Conservation (phyloP, 2,888 invertebrate species). For the Actias luna region DNA sequence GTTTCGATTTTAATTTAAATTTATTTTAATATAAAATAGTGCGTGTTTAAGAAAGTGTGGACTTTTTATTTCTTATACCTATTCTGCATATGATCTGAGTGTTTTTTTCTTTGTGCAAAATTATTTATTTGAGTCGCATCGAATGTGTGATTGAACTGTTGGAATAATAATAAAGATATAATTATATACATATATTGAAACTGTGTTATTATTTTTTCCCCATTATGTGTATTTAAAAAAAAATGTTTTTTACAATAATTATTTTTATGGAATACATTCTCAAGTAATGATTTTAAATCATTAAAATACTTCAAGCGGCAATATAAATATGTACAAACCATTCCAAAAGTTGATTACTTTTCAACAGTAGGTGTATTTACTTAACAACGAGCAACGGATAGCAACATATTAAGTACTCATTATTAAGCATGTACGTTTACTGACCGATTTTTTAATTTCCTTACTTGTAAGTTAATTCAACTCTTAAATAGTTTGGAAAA, state of each 20-base stretch:
- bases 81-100: conserved; percentile 55
- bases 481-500: too few species aligned
- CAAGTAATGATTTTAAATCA: too few species aligned
- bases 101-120: conserved; percentile 40
- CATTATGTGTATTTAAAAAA: background rate
- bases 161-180: conserved; percentile 22
- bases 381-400: background rate
- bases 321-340: background rate
- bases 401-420: background rate
- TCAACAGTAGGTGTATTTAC: background rate
- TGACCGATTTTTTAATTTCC: too few species aligned
- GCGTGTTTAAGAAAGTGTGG: conserved; percentile 20
- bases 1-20: conserved; percentile 28
- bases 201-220: conserved; percentile 10
- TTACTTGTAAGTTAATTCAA: too few species aligned
- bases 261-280: background rate
- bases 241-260: background rate
- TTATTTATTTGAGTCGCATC: conserved; percentile 49
- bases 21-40: conserved; percentile 21
- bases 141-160: conserved; percentile 34
- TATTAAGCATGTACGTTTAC: too few species aligned
- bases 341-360: background rate
- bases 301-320: background rate
- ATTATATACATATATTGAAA: conserved; percentile 16
- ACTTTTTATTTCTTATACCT: conserved; percentile 27